phyloP scores from a whole-genome alignment of 1,140 invertebrate species.

The Cydia strobilella region DNA sequence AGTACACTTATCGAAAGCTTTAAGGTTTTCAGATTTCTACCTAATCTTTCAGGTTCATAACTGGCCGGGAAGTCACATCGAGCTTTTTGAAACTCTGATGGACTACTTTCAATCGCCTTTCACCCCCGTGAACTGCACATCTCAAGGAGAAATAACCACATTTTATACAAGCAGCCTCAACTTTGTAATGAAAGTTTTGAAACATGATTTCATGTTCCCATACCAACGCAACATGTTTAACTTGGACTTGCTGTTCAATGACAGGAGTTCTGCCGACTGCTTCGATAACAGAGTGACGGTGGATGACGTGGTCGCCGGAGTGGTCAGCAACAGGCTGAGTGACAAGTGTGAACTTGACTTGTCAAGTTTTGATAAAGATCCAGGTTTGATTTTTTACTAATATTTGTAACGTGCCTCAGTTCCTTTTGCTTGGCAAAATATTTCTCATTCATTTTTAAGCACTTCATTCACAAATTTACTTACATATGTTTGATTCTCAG shows the following conservation, averaged over 20 bases:
- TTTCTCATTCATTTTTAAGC: too few species aligned
- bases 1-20: background rate
- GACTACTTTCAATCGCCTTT: constrained; percentile 55
- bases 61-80: constrained; percentile 50
- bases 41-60: constrained; percentile 58
- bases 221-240: constrained; percentile 58
- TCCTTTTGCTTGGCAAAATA: too few species aligned
- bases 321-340: constrained; percentile 59
- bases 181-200: constrained; percentile 59
- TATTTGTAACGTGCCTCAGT: background rate
- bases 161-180: constrained; percentile 64
- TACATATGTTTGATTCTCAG: too few species aligned
- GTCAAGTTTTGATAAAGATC: constrained; percentile 63
- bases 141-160: constrained; percentile 47
- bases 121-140: constrained; percentile 55
- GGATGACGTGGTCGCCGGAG: constrained; percentile 55
- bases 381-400: constrained; percentile 48
- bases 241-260: constrained; percentile 65
- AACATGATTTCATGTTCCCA: constrained; percentile 67
- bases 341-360: constrained; percentile 62
- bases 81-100: constrained; percentile 54
- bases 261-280: constrained; percentile 59
- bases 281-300: constrained; percentile 55
- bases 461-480: too few species aligned
- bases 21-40: background rate